Percentiles rank a stretch among this genome's conserved stretches.
Conservation (phyloP, 2,113 vertebrate genomes). For the Alectura lathami region DNA sequence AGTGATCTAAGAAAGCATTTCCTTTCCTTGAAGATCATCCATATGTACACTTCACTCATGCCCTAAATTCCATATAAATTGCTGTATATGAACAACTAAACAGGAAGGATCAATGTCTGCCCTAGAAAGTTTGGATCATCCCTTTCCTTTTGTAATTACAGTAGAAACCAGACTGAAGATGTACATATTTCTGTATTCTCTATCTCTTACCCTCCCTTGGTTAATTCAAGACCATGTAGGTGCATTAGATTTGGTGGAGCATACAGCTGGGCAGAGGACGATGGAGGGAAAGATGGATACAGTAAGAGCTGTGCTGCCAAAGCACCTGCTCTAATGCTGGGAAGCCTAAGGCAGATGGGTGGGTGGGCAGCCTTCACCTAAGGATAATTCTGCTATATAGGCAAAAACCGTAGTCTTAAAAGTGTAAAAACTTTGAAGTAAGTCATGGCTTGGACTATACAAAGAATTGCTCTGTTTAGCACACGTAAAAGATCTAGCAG, state of each 20-base stretch:
- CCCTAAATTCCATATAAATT: not conserved
- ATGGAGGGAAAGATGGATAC: not conserved
- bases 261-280: not conserved
- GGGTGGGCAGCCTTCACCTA: not conserved
- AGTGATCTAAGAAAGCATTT: not conserved
- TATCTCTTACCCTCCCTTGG: not conserved
- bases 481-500: not conserved
- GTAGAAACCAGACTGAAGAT: not conserved
- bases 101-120: not conserved
- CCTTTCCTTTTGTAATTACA: not conserved
- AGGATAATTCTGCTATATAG: not conserved
- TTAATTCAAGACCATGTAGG: not conserved
- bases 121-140: not conserved
- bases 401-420: not conserved
- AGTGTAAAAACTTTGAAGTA: not conserved
- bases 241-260: not conserved
- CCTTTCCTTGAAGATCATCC: not conserved
- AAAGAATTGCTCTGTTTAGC: not conserved
- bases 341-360: not conserved
- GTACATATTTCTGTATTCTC: accelerated
- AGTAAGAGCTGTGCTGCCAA: not conserved
- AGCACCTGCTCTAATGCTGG: not conserved
- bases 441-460: accelerated
- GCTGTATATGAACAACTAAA: not conserved
- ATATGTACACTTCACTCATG: not conserved